Evolutionary conservation across 2,888 invertebrate genomes (phyloP), one percentile per base, ranked within the genome.

Genomic region (Dioctria rufipes): DNA sequence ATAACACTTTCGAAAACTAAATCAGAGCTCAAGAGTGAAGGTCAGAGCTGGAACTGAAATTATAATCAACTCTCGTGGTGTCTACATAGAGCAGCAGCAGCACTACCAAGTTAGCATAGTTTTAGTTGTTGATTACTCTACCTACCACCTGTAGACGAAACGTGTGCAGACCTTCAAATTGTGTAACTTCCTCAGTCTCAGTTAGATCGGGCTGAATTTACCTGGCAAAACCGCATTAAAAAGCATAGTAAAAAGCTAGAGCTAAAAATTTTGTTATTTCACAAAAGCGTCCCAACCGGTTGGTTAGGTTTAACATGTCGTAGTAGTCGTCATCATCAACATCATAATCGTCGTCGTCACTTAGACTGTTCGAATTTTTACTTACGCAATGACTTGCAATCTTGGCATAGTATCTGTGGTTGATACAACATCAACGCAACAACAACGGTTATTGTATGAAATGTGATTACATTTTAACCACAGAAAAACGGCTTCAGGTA

Each of bases 371-470:
- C 58, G 60, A 58, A 58, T 40, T 73, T 25, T 25, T 40, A 73
- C 73, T 73, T 73, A 73, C 73, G 73, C 73, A 73, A 73, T 42
- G 58, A 42, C 73, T 60, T 73, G 73, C 73, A 73, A 58, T 73
- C 58, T 54, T 25, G 37, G 60, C n/a, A 8, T 13, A 11, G 60
- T 46, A 9, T 46, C 25, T 2, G 25, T 25, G 25, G 25, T 25
- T 25, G 25, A 25, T 25, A 25, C 25, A 25, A 25, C 25, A 25
- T 25, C 25, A 25, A 25, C 25, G 25, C 25, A 25, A 25, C 25
- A 25, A 25, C 25, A 25, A 25, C 25, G 25, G 25, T 25, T n/a
- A n/a, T n/a, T 25, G 25, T 25, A 25, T 25, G 25, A 25, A 25
- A 25, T 25, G 25, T 25, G 25, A 25, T 25, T 25, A 25, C 25